Evolutionary conservation across 2,797 vertebrate species (phyloP), one percentile per base, ranked within the genome.

Genomic region (Dallia pectoralis): DNA sequence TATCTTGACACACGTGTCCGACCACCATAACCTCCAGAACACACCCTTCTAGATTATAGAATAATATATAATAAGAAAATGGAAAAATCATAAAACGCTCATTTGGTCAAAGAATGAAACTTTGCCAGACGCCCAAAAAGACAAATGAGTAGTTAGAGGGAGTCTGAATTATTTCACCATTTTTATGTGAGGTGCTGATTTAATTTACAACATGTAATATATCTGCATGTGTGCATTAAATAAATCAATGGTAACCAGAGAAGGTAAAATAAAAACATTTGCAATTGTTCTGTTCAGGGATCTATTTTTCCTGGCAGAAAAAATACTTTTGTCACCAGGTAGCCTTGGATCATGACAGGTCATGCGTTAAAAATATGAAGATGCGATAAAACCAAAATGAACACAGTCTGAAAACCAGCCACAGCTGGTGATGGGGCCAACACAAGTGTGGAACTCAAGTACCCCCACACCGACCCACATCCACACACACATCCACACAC

Each of bases 1-100:
- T 64, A n/a, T 64, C 44, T 63, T 44, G 61, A 72, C 59, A 63
- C 22, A 29, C 27, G 16, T 71, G 40, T 59, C 30, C 64, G 33
- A 29, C 12, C 4, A 63, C 40, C 14, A 44, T 6, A 27, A 61
- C 47, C 30, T 49, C 63, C 30, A 64, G 44, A 25, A 16, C 25
- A 15, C 61, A 1, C 70, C 18, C 4, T 25, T 27, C 22, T 64
- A 18, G 16, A 72, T 65, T 48, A 72, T 72, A 8, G 48, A n/a
- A n/a, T n/a, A n/a, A n/a, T n/a, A n/a, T n/a, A n/a, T n/a, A n/a
- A n/a, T n/a, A n/a, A n/a, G n/a, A 71, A 44, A 48, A 63, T 48
- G 44, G 22, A 27, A 14, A 61, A 62, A 25, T 32, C 62, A 18
- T 64, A 12, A 64, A 66, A 66, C 36, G 63, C 18, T 63, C 32